phyloP scores from a whole-genome alignment of 2,888 invertebrate species.

The Gryllus longicercus region DNA sequence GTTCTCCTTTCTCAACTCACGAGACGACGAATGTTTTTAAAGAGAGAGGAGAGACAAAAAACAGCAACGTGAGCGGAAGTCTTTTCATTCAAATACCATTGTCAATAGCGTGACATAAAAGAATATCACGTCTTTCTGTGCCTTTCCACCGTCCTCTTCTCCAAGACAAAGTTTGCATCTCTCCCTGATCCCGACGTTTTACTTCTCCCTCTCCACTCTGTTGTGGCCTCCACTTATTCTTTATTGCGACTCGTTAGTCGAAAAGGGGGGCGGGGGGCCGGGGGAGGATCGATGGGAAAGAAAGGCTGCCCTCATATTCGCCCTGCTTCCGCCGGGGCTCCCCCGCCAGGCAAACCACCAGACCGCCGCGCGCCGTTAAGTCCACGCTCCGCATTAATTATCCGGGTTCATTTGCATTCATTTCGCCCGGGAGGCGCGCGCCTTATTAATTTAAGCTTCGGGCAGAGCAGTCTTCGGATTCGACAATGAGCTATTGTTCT shows the following conservation, averaged over 20 bases:
- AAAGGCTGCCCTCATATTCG: background rate
- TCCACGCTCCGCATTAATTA: background rate
- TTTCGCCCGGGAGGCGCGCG: background rate
- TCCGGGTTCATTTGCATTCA: constrained; percentile 9
- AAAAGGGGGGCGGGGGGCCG: background rate
- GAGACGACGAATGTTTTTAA: too few species aligned
- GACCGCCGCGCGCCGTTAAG: background rate
- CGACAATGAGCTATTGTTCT: constrained; percentile 17
- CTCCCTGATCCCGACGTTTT: background rate
- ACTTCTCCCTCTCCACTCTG: background rate
- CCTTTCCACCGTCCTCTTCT: background rate
- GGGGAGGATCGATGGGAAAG: background rate
- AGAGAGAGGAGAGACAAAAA: too few species aligned
- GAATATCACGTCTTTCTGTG: background rate
- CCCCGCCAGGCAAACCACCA: background rate
- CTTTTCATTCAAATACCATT: constrained; percentile 1
- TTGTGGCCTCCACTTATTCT: background rate
- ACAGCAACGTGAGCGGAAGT: background rate
- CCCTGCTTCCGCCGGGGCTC: background rate
- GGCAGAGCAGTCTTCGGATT: constrained; percentile 1
- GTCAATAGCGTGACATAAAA: background rate
- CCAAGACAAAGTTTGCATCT: background rate
- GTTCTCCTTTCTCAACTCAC: too few species aligned
- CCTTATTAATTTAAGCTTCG: constrained; percentile 6
- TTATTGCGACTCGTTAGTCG: background rate